phyloP scores from a whole-genome alignment of 1,140 invertebrate genomes.

The Listronotus bonariensis region DNA sequence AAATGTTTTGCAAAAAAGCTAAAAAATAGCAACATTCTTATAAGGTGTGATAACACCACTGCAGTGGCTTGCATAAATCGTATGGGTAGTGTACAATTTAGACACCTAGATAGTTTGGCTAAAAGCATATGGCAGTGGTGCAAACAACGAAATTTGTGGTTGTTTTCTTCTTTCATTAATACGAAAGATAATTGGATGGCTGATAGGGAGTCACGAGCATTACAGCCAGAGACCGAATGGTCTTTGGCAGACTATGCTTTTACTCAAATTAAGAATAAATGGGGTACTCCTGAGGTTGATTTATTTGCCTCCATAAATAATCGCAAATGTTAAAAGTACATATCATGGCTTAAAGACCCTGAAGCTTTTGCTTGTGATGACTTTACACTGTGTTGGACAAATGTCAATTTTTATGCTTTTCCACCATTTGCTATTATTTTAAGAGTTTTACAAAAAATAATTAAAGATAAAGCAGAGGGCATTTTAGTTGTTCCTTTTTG shows the following conservation, averaged over 20 bases:
- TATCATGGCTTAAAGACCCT: conserved; percentile 19
- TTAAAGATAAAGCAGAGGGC: background rate
- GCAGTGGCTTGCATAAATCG: conserved; percentile 41
- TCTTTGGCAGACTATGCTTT: background rate
- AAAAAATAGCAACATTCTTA: conserved; percentile 34
- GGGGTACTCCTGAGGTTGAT: conserved; percentile 38
- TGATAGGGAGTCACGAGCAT: conserved; percentile 36
- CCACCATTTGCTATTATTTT: conserved; percentile 12
- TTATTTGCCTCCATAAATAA: conserved; percentile 31
- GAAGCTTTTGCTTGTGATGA: conserved; percentile 10
- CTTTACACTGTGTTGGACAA: conserved; percentile 17
- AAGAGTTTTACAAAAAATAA: conserved; percentile 38
- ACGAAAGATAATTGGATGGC: conserved; percentile 33
- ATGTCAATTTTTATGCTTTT: conserved; percentile 20
- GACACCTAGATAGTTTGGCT: conserved; percentile 27
- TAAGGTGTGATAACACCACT: conserved; percentile 44
- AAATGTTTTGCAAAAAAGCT: conserved; percentile 11
- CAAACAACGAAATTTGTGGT: conserved; percentile 34
- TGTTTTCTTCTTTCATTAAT: conserved; percentile 44
- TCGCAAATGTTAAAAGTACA: conserved; percentile 19
- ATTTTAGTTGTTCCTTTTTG: conserved; percentile 11
- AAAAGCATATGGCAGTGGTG: conserved; percentile 42
- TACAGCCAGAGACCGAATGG: conserved; percentile 38
- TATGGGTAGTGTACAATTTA: conserved; percentile 40
- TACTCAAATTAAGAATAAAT: conserved; percentile 17